A percentile compares a stretch with the other conserved stretches of the same genome.
These are phyloP conservation scores for Melanocharis versteri DNA, from an alignment of 2,113 vertebrate genomes.

Conservation along the genomic window DNA sequence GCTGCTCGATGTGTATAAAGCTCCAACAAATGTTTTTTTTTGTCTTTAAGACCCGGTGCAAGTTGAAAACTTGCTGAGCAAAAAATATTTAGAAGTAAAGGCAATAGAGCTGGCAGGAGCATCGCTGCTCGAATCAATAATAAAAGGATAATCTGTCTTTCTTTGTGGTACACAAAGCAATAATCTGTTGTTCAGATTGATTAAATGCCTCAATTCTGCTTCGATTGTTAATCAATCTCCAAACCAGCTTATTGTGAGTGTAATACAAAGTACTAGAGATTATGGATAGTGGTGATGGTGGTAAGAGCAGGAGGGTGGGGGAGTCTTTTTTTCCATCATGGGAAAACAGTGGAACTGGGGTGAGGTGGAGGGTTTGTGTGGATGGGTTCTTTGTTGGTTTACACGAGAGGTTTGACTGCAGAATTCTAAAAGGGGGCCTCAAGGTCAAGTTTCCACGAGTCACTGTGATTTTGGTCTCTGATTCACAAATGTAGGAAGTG, in stretches of 20 bases:
- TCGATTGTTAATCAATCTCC: constrained; percentile 53
- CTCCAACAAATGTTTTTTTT: neutral
- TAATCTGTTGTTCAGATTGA: constrained; percentile 62
- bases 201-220: constrained; percentile 50
- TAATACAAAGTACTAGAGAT: neutral
- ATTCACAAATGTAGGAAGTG: neutral
- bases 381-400: neutral
- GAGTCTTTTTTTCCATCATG: neutral
- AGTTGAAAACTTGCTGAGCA: constrained; percentile 53
- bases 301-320: neutral
- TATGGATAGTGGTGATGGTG: neutral
- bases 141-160: constrained; percentile 62
- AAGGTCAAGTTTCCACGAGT: neutral
- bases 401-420: neutral
- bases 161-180: constrained; percentile 54
- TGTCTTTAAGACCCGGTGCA: constrained; percentile 3
- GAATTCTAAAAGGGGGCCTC: neutral
- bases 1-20: neutral
- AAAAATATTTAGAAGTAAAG: constrained; percentile 51
- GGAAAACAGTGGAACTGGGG: neutral
- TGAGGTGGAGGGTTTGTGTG: neutral
- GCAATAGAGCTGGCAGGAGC: neutral
- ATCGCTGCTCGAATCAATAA: constrained; percentile 49
- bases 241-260: constrained; percentile 23
- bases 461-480: neutral